Base-by-base conservation (phyloP, 2,113 vertebrate genomes). In the Coturnix japonica region DNA sequence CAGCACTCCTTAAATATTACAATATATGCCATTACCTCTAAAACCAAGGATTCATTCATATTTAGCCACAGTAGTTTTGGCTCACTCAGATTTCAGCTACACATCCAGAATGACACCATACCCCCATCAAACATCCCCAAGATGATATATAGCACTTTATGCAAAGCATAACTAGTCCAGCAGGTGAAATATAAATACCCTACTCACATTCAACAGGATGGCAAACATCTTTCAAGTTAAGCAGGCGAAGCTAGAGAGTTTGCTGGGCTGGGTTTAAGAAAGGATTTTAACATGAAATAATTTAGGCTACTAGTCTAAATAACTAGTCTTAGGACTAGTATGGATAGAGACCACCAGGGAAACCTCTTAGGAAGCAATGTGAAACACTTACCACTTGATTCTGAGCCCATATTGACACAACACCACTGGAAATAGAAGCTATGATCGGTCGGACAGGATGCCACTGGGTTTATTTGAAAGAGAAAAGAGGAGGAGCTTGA, bases 341-440 rank as follows among this genome's bases (percentile, higher is more conserved):
- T 12, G 59, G 26, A 69, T 12, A 57, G 65, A 77, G 80, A 51
- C 4, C 26, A n/a, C 16, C 23, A 25, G 3, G 56, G 63, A 66
- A 71, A 41, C 59, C 33, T 79, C 74, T 72, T 54, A 80, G 51
- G 41, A 92, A 89, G 78, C 1, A 2, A 69, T 4, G 12, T 67
- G 22, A 23, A 81, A 14, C 6, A 91, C 99, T 96, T 94, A 99
- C 99, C 97, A 99, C 99, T 98, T 99, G 99, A 97, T 99, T 99
- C 96, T 99, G 99, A 77, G 99, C 99, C 99, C 99, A 99, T 56
- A 99, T 99, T 70, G 99, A 99, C 13, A 99, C 99, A 4, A 99
- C 99, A 8, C 99, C 99, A 77, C 99, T 99, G 73, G 99, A 99
- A 91, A 99, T 99, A 51, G 99, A 99, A 61, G 99, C 99, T 31